Evolutionary conservation across 2,797 vertebrate species (phyloP), one percentile per base, ranked within the genome.

Genomic region (Micromesistius poutassou): DNA sequence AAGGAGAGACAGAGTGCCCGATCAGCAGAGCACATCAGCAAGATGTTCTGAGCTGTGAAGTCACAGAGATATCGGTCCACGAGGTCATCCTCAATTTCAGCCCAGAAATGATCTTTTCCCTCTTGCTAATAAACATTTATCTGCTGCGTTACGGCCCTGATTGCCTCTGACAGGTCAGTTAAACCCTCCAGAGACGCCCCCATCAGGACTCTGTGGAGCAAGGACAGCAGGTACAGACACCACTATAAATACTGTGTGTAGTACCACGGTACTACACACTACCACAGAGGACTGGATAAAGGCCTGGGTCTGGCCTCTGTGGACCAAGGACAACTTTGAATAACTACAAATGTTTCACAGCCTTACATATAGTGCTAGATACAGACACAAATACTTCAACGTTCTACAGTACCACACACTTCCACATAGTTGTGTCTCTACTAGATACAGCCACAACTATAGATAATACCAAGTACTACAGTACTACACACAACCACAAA

Each of bases 11-110:
- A 87, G 86, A 91, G 84, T 80, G 10, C 81, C 86, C 75, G 83
- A 92, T 92, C 92, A 90, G 93, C 88, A 87, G 83, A 85, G 88
- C 79, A 83, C 86, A 80, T 93, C 93, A 93, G 91, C 85, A 82
- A 87, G 88, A 91, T 90, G 91, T 90, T 90, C 88, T 90, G 91
- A 87, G 87, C 90, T 89, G 82, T 91, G 92, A 93, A 93, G 95
- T 91, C 83, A 92, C 91, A 90, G 83, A 82, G 86, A 84, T 30
- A 81, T 72, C 0, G 79, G 97, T 96, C 96, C 94, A 91, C 89
- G 97, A 98, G 97, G 97, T 98, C 97, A 97, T 97, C 95, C 95
- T 97, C 97, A 97, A 98, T 98, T 98, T 98, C 97, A 95, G 94
- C 94, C 95, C 94, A 98, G 96, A 97, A 98, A 98, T 97, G 95